Evolutionary conservation across 2,113 vertebrate species (phyloP).

Genomic region (Columba livia): DNA sequence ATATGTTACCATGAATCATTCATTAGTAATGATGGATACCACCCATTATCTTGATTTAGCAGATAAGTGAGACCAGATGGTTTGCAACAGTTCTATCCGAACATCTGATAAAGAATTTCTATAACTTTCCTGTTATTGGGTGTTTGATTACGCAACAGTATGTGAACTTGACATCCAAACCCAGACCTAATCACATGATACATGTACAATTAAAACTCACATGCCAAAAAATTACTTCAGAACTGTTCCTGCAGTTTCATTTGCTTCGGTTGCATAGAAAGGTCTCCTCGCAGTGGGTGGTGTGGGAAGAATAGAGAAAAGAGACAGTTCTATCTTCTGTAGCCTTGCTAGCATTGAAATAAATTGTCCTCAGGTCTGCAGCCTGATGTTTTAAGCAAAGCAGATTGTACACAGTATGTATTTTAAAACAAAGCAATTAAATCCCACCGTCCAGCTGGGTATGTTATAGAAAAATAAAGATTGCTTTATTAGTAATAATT

Average conservation of each 20-base stretch:
- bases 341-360: neutral
- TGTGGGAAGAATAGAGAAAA: neutral
- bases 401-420: neutral
- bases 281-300: neutral
- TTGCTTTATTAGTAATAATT: neutral
- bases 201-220: neutral
- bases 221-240: neutral
- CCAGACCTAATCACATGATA: neutral
- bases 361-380: constrained; percentile 3
- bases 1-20: constrained; percentile 20
- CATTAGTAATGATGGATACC: constrained; percentile 26
- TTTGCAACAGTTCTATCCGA: neutral
- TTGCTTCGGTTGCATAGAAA: neutral
- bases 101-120: constrained; percentile 6
- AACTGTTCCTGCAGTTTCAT: neutral
- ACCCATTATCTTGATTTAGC: constrained; percentile 24
- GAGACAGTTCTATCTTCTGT: neutral
- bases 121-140: neutral
- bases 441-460: neutral
- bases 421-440: constrained; percentile 6
- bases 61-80: constrained; percentile 48
- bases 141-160: neutral
- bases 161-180: neutral
- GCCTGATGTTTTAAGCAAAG: neutral
- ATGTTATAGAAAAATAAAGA: neutral